These are phyloP conservation scores for Agrochola litura DNA, from an alignment of 2,888 invertebrate genomes.

Conservation along the genomic window DNA sequence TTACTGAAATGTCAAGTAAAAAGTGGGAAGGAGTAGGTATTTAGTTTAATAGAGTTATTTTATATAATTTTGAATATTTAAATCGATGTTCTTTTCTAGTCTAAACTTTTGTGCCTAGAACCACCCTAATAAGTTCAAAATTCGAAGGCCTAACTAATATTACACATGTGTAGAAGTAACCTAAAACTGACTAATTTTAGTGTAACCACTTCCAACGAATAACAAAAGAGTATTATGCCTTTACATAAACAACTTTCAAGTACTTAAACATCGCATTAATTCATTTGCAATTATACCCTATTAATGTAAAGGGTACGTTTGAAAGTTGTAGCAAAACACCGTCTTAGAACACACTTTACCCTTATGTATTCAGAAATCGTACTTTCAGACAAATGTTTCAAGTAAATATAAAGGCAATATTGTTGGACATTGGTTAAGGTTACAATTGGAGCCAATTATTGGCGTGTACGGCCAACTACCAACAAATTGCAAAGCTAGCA, in stretches of 20 bases:
- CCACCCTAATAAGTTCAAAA: too few relatives aligned
- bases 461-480: conserved; percentile 46
- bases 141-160: background rate
- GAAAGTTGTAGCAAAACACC: background rate
- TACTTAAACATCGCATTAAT: conserved; percentile 6
- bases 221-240: background rate
- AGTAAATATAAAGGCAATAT: conserved; percentile 8
- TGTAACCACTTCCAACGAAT: background rate
- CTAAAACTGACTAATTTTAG: background rate
- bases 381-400: conserved; percentile 40
- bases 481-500: conserved; percentile 52
- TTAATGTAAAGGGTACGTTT: conserved; percentile 28
- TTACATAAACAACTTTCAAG: background rate
- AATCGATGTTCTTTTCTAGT: background rate
- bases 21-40: background rate
- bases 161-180: background rate
- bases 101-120: too few relatives aligned
- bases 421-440: conserved; percentile 50
- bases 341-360: conserved; percentile 6
- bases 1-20: background rate
- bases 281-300: conserved; percentile 25
- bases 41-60: background rate
- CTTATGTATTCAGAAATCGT: conserved; percentile 36
- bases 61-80: too few relatives aligned
- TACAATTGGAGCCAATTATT: conserved; percentile 54